Evolutionary conservation across 2,888 invertebrate species (phyloP).

Genomic region (Perithous albicinctus): DNA sequence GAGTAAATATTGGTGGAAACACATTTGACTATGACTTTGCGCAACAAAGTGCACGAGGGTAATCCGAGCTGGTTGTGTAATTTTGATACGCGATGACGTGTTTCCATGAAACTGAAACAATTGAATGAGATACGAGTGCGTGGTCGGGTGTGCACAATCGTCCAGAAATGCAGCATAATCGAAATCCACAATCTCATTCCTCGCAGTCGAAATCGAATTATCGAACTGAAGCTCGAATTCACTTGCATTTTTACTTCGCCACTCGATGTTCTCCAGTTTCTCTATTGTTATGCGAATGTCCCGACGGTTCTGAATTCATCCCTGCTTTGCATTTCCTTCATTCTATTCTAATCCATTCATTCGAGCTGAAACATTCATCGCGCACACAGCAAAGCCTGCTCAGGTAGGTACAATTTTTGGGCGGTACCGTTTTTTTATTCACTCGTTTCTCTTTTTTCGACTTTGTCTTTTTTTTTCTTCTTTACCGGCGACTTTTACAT

Average conservation of each 20-base stretch:
- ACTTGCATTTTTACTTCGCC: conserved; percentile 33
- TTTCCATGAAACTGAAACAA: not conserved
- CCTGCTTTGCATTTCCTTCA: conserved; percentile 59
- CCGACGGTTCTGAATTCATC: conserved; percentile 46
- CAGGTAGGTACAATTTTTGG: conserved; percentile 47
- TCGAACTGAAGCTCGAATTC: conserved; percentile 58
- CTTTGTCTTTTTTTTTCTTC: not conserved
- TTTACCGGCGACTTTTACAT: conserved; percentile 52
- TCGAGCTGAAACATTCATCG: conserved; percentile 64
- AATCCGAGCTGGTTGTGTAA: conserved; percentile 33
- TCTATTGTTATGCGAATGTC: conserved; percentile 56
- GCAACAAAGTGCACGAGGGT: conserved; percentile 15
- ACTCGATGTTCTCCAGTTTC: conserved; percentile 2
- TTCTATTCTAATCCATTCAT: conserved; percentile 64
- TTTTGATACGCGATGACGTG: conserved; percentile 1
- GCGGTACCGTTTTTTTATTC: conserved; percentile 3
- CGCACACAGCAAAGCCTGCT: conserved; percentile 41
- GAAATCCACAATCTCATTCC: conserved; percentile 31
- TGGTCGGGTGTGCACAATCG: conserved; percentile 8
- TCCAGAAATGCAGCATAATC: conserved; percentile 27
- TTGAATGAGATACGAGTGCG: not conserved
- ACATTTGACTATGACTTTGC: conserved; percentile 5
- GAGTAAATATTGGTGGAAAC: not conserved
- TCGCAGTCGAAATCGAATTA: conserved; percentile 62
- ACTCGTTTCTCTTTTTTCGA: conserved; percentile 26